phyloP scores from a whole-genome alignment of 2,888 invertebrate genomes.

The Caenorhabditis drosophilae region DNA sequence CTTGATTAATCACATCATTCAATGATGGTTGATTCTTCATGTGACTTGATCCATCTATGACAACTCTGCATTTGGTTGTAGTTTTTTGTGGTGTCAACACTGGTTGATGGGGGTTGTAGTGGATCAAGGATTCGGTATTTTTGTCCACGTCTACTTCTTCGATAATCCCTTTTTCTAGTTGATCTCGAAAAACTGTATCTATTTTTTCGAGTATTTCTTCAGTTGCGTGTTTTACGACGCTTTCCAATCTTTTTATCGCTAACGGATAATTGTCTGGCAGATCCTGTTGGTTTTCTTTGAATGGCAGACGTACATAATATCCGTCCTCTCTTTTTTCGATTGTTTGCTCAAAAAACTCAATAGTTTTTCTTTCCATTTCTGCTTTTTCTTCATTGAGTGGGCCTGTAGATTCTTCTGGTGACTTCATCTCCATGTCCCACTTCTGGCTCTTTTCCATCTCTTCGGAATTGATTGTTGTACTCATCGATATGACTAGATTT shows the following conservation, averaged over 20 bases:
- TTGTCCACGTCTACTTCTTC: constrained; percentile 15
- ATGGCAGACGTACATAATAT: constrained; percentile 12
- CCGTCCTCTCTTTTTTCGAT: constrained; percentile 9
- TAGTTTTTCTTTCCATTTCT: background rate
- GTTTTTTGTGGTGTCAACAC: constrained; percentile 20
- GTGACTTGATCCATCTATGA: constrained; percentile 34
- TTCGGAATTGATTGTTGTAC: too few relatives aligned
- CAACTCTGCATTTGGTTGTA: constrained; percentile 38
- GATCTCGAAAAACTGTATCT: constrained; percentile 12
- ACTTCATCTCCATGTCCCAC: background rate
- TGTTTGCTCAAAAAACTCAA: constrained; percentile 4
- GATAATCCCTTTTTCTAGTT: constrained; percentile 21
- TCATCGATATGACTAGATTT: too few relatives aligned
- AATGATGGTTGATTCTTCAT: constrained; percentile 11
- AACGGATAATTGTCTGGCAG: constrained; percentile 13
- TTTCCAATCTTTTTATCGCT: background rate
- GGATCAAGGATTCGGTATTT: background rate
- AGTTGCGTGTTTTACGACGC: background rate
- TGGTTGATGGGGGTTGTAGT: constrained; percentile 37
- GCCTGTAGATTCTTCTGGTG: background rate
- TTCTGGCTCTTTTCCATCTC: too few relatives aligned
- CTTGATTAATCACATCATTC: constrained; percentile 37
- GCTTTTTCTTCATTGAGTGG: background rate
- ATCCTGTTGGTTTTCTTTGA: background rate
- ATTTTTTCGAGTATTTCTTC: constrained; percentile 20